These are phyloP conservation scores for Psammodynastes pulverulentus DNA, from an alignment of 2,113 vertebrate genomes.

Conservation along the genomic window DNA sequence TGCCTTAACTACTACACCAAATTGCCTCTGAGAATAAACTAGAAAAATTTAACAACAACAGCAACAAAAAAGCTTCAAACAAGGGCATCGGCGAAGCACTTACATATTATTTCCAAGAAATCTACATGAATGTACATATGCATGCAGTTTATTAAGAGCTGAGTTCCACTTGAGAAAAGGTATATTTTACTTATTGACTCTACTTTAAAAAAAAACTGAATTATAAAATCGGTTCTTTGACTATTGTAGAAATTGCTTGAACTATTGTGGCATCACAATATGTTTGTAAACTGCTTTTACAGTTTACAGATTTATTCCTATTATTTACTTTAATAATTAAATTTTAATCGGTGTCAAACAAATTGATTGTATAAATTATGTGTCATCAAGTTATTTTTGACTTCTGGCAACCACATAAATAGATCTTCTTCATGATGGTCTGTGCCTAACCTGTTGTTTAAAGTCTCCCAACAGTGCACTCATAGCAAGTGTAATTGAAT, in stretches of 20 bases:
- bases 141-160: background rate
- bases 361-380: background rate
- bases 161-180: background rate
- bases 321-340: background rate
- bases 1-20: background rate
- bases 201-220: background rate
- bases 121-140: background rate
- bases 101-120: background rate
- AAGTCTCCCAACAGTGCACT: background rate
- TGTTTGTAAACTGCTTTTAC: background rate
- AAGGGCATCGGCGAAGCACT: background rate
- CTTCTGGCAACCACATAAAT: background rate
- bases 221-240: background rate
- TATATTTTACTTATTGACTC: background rate
- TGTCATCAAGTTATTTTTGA: background rate
- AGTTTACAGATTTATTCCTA: background rate
- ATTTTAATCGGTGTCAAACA: background rate
- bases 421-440: background rate
- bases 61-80: background rate
- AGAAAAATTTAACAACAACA: background rate
- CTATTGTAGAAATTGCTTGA: background rate
- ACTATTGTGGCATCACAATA: background rate
- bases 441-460: background rate
- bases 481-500: background rate
- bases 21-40: background rate